Conservation (phyloP, 2,797 vertebrate species). For the Acanthurus leucopareius region DNA sequence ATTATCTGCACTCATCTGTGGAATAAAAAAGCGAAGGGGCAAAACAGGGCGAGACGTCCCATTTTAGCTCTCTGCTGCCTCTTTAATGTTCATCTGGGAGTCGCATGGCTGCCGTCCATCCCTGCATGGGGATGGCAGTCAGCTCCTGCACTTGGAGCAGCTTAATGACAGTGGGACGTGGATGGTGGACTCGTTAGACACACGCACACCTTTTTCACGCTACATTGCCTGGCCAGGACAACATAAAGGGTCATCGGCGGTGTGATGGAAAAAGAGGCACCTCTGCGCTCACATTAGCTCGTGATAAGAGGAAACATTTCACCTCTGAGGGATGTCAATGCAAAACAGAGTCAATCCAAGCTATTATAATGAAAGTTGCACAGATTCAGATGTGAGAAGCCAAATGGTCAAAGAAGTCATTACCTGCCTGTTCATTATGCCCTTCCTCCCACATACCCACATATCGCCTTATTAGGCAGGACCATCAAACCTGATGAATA, state of each 20-base stretch:
- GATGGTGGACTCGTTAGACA: slow-evolving; percentile 75
- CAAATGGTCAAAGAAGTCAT: slow-evolving; percentile 80
- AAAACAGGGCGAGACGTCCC: slow-evolving; percentile 84
- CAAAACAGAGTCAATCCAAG: slow-evolving; percentile 74
- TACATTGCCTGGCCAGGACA: slow-evolving; percentile 85
- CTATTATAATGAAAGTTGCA: slow-evolving; percentile 73
- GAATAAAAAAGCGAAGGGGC: slow-evolving; percentile 86
- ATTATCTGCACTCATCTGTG: slow-evolving; percentile 97
- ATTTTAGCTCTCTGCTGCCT: slow-evolving; percentile 87
- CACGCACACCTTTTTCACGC: slow-evolving; percentile 84
- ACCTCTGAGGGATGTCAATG: slow-evolving; percentile 76
- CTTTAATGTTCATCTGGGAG: slow-evolving; percentile 89
- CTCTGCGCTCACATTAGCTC: slow-evolving; percentile 71
- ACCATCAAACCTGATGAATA: slow-evolving; percentile 77
- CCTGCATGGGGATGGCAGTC: slow-evolving; percentile 75
- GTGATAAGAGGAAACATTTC: slow-evolving; percentile 69
- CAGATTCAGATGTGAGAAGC: slow-evolving; percentile 70
- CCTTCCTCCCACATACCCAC: slow-evolving; percentile 39
- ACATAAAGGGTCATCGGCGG: slow-evolving; percentile 83
- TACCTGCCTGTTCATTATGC: slow-evolving; percentile 75
- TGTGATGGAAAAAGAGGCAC: slow-evolving; percentile 74
- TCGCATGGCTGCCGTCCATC: slow-evolving; percentile 77
- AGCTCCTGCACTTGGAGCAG: slow-evolving; percentile 78
- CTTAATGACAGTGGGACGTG: slow-evolving; percentile 87
- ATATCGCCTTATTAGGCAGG: slow-evolving; percentile 70